A percentile compares a stretch with the other conserved stretches of the same genome.
Conservation (phyloP, 2,888 invertebrate species). For the Mythimna pallens region DNA sequence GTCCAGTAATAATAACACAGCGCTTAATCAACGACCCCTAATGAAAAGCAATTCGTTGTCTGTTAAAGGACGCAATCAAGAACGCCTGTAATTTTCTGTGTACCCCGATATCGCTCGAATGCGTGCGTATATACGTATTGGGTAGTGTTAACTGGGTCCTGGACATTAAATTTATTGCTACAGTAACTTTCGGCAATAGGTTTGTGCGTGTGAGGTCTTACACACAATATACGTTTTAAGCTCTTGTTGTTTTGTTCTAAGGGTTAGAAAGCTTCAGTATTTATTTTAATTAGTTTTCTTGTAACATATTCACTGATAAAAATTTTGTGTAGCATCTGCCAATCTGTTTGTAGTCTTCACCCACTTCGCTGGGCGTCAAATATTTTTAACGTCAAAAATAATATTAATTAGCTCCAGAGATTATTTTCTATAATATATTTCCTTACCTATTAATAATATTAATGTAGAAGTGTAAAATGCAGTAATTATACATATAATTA, state of each 20-base stretch:
- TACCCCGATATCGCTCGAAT: slow-evolving; percentile 52
- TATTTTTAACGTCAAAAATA: too few species aligned
- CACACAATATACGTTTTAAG: slow-evolving; percentile 18
- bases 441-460: too few species aligned
- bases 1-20: slow-evolving; percentile 60
- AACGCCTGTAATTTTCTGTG: slow-evolving; percentile 74
- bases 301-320: neutral
- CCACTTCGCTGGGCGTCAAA: too few species aligned
- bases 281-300: neutral
- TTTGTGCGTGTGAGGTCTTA: slow-evolving; percentile 45
- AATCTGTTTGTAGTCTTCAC: neutral
- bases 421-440: too few species aligned
- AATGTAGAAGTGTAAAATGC: too few species aligned
- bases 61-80: slow-evolving; percentile 81
- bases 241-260: slow-evolving; percentile 3
- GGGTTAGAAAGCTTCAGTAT: neutral
- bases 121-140: slow-evolving; percentile 41
- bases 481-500: too few species aligned
- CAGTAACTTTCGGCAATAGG: slow-evolving; percentile 42
- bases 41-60: slow-evolving; percentile 80
- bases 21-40: slow-evolving; percentile 78
- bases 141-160: slow-evolving; percentile 49
- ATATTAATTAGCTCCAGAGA: too few species aligned
- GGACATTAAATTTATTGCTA: slow-evolving; percentile 58
- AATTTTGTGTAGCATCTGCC: too few species aligned